phyloP scores from a whole-genome alignment of 2,888 invertebrate species.

The Diaphora mendica region DNA sequence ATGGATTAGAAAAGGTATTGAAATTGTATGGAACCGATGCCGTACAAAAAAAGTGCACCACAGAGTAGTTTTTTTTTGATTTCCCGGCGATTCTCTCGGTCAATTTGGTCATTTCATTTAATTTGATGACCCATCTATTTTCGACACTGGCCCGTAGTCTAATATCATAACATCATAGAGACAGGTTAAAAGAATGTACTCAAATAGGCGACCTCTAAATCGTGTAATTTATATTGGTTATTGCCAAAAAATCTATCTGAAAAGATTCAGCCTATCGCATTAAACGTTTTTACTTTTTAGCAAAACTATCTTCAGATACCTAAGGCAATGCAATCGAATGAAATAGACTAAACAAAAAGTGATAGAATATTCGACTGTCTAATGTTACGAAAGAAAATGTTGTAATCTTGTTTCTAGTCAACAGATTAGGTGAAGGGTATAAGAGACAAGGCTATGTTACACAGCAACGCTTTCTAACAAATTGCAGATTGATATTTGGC shows the following conservation, averaged over 20 bases:
- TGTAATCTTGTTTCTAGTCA: conserved; percentile 17
- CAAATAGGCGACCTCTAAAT: too few species aligned
- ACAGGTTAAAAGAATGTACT: too few species aligned
- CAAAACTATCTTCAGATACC: not conserved
- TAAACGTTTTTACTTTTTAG: not conserved
- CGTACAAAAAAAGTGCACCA: too few species aligned
- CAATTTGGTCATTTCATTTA: too few species aligned
- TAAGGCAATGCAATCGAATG: not conserved
- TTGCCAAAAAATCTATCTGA: not conserved
- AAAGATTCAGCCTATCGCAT: not conserved
- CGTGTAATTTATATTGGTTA: too few species aligned
- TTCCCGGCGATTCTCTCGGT: too few species aligned
- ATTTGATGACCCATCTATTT: too few species aligned
- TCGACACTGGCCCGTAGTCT: too few species aligned
- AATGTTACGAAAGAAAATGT: conserved; percentile 25
- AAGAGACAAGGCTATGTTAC: conserved; percentile 12
- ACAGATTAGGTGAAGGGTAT: conserved; percentile 42
- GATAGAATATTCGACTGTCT: not conserved
- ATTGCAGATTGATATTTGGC: conserved; percentile 4
- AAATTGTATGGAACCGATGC: too few species aligned
- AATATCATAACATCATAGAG: too few species aligned
- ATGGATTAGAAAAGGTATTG: too few species aligned
- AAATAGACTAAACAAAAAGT: not conserved
- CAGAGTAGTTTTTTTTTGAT: too few species aligned
- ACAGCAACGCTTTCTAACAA: conserved; percentile 10